These are phyloP conservation scores for Grallaria varia DNA, from an alignment of 2,113 vertebrate species.

Conservation along the genomic window DNA sequence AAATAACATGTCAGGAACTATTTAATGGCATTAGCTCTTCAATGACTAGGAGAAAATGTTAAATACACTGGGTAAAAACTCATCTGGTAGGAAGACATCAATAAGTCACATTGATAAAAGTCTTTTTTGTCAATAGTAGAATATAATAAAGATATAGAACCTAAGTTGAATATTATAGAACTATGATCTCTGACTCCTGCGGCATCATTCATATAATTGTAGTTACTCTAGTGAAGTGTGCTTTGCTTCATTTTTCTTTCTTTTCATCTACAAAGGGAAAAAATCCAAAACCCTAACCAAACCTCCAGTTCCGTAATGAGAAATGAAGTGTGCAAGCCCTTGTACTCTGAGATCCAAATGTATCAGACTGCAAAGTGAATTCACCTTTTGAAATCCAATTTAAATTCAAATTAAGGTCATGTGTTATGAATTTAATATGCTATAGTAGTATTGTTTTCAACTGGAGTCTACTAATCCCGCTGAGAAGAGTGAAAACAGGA, in stretches of 20 bases:
- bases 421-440: neutral
- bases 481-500: neutral
- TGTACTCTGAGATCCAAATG: neutral
- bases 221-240: neutral
- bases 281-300: neutral
- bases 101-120: neutral
- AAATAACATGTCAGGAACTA: neutral
- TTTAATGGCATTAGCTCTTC: neutral
- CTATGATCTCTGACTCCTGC: neutral
- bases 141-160: neutral
- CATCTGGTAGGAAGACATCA: neutral
- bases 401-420: neutral
- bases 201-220: neutral
- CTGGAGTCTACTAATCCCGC: neutral
- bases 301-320: neutral
- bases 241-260: neutral
- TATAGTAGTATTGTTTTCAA: neutral
- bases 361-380: neutral
- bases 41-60: neutral
- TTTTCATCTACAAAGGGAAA: neutral
- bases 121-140: neutral
- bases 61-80: neutral
- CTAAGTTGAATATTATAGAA: neutral
- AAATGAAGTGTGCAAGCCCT: neutral
- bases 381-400: slow-evolving; percentile 1